Evolutionary conservation across 2,113 vertebrate species (phyloP), one percentile per base, ranked within the genome.

Genomic region (Coreoperca whiteheadi): DNA sequence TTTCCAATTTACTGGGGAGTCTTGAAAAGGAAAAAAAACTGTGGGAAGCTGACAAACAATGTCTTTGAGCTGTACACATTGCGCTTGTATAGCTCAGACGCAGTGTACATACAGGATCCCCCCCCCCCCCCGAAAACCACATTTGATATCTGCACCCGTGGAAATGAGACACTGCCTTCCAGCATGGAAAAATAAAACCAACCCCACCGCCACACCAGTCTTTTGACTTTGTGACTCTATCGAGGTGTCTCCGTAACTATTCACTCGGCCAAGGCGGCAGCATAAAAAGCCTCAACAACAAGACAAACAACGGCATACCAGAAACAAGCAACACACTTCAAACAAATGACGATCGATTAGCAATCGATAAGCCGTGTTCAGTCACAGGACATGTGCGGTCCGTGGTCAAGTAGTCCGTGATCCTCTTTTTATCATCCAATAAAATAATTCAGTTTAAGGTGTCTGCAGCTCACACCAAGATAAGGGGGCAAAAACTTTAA

Each of bases 101-200:
- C 59, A n/a, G 75, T 59, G 60, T 77, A 46, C 3, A 46, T 43
- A 43, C 12, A 43, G 41, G 12, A 43, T 3, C 41, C 41, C 41
- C 39, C 39, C 39, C 39, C n/a, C 21, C 32, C n/a, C 32, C 14
- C 8, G 0, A 12, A 56, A 88, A 80, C 78, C 50, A 81, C 79
- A 91, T 84, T 39, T 56, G 70, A 70, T 75, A 51, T 77, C 77
- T 82, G 65, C 81, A 87, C 85, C 90, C 83, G 79, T 88, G 88
- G 85, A 85, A 89, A 93, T 59, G 43, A 86, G 82, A 91, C 63
- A 71, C 69, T 48, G 15, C 72, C 71, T 72, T 82, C 60, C 60
- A 77, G 77, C 84, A 51, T 16, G 63, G 83, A 79, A 73, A 88
- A 88, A 87, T 74, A 91, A 87, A 79, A 89, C 50, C 66, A 39